Evolutionary conservation across 2,113 vertebrate species (phyloP), one percentile per base, ranked within the genome.

Genomic region (Nerophis lumbriciformis): DNA sequence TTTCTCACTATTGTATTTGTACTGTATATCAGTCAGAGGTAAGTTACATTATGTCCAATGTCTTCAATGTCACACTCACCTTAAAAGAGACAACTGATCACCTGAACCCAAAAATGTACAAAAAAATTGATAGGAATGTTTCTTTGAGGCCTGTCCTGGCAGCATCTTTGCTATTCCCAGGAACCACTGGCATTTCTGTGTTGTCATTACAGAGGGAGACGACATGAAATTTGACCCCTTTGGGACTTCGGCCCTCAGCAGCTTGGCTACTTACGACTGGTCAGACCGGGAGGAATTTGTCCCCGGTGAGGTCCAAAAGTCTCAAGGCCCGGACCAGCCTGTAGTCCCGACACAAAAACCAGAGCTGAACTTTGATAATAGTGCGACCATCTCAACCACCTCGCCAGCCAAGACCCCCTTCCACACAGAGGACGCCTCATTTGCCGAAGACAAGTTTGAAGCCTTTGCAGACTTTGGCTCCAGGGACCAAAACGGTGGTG

Each of bases 161-260:
- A 61, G 69, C 71, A 49, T 72, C 44, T 78, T 19, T 78, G 66
- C 69, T 68, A 62, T 74, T 68, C 68, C 77, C 53, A 65, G 78
- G 81, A 82, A 81, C 81, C 84, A 79, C 72, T 69, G 55, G 75
- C 77, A 65, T 87, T 66, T 80, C 69, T 84, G 70, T 90, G 78
- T 93, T 93, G 81, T 92, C 85, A 75, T 90, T 93, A 79, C 94
- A 98, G 94, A 98, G 87, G 75, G 89, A 80, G 95, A 98, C 56
- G 93, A 97, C 89, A 86, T 94, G 79, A 97, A 94, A 89, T 93
- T 92, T 75, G 93, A 92, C 84, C 91, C 92, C 0, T 94, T 95
- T 54, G 93, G 93, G 83, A 94, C 85, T 63, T 93, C 94, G 45
- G 85, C 83, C 44, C 75, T 90, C 83, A 91, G 92, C 86, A 89